Base-by-base conservation (phyloP, 2,113 vertebrate species). In the Microcebus lehilahytsara region DNA sequence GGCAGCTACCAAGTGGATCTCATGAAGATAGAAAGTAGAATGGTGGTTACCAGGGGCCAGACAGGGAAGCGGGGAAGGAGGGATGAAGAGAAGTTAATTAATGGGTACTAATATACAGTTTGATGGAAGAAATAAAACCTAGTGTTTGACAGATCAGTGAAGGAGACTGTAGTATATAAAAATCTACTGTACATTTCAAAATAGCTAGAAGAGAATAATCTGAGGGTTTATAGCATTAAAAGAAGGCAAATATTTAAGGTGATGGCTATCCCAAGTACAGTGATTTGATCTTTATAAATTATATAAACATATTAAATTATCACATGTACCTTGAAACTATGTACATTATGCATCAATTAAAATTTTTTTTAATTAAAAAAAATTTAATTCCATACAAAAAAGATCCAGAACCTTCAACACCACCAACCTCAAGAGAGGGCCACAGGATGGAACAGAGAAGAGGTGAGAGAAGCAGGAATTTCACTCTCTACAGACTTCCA, bases 381-480 rank as follows among this genome's bases (percentile, higher is more conserved):
- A 22, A 58, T 58, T 62, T 27, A 34, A 25, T 72, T 12, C 10
- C 25, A 62, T 7, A 60, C 13, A 60, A 67, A 40, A 58, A 66
- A 71, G 20, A 30, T 5, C 27, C 53, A 13, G 67, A 69, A n/a
- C 30, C 6, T 6, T 1, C 8, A 32, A 11, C 49, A 11, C 5
- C 11, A 14, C 22, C 3, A 9, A 9, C 2, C 9, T 0, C 5
- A 3, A 9, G 13, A 8, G 77, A 49, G 37, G 20, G 40, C 23
- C 2, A 0, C 14, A 5, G 19, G 40, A 20, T 0, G 25, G n/a
- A 20, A 23, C 27, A 56, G 40, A 25, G 0, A 16, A 12, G 5
- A 16, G n/a, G 69, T 0, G 1, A 5, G 16, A 40, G 37, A 56
- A 56, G 40, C 7, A 16, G n/a, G 7, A 27, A 16, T 78, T 14